These are phyloP conservation scores for Sylvia atricapilla DNA, from an alignment of 2,113 vertebrate genomes.

Conservation along the genomic window DNA sequence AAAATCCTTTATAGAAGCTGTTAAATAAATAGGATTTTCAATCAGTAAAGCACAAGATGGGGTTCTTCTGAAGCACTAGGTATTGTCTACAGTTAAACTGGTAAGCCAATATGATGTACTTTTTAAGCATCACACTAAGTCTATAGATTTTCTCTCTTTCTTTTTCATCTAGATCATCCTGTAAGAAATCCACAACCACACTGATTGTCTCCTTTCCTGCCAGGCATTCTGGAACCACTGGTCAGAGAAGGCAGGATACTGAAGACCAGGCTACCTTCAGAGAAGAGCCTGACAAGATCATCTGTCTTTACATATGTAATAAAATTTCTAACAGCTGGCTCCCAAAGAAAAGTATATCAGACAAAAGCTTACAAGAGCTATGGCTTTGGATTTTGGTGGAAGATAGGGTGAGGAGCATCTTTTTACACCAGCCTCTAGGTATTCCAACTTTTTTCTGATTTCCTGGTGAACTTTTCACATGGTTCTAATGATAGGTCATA, in stretches of 20 bases:
- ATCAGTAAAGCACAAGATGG: background rate
- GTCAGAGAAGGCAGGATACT: background rate
- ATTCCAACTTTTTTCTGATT: background rate
- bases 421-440: background rate
- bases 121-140: background rate
- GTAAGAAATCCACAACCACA: background rate
- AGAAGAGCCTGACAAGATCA: background rate
- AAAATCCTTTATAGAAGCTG: background rate
- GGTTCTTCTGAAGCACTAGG: background rate
- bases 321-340: background rate
- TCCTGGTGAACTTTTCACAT: background rate
- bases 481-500: background rate
- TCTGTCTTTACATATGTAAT: accelerated
- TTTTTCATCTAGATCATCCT: background rate
- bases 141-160: background rate
- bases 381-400: background rate
- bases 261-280: background rate
- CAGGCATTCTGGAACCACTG: background rate
- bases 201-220: background rate
- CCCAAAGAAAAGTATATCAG: background rate
- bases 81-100: background rate
- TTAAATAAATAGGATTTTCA: background rate
- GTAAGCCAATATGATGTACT: background rate
- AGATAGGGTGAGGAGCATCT: background rate
- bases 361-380: background rate